A percentile compares a stretch with the other conserved stretches of the same genome.
Conservation (phyloP, 2,797 vertebrate genomes). For the Taeniopygia guttata region DNA sequence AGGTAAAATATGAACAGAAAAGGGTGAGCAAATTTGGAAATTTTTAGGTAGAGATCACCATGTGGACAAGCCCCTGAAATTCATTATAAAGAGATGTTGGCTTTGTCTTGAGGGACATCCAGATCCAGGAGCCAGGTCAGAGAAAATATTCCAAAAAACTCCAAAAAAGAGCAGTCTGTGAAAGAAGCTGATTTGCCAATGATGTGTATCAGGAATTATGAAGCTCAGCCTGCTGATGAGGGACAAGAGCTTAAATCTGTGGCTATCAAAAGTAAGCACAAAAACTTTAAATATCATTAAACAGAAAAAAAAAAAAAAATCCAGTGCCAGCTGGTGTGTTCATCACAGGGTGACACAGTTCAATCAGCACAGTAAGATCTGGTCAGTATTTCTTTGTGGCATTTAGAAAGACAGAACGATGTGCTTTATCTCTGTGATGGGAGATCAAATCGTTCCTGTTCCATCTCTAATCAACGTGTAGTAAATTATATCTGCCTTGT, state of each 20-base stretch:
- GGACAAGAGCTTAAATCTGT: background rate
- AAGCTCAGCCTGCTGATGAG: background rate
- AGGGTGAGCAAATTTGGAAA: background rate
- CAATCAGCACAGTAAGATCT: background rate
- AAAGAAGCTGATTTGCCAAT: background rate
- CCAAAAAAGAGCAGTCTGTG: background rate
- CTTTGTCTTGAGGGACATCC: background rate
- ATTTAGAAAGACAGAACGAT: background rate
- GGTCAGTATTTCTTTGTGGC: background rate
- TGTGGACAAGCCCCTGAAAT: background rate
- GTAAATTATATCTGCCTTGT: slow-evolving; percentile 9
- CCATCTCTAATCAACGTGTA: background rate
- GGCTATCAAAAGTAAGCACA: background rate
- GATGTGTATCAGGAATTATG: background rate
- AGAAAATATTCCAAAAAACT: background rate
- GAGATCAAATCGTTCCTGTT: background rate
- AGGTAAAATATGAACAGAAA: background rate
- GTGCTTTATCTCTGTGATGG: background rate
- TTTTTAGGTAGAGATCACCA: background rate
- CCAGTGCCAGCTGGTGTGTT: background rate
- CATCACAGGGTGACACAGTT: background rate
- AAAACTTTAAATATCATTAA: background rate
- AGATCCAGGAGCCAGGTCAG: background rate
- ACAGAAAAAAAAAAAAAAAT: background rate
- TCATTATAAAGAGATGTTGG: background rate